Conservation (phyloP, 2,113 vertebrate genomes). For the Callorhinus ursinus region DNA sequence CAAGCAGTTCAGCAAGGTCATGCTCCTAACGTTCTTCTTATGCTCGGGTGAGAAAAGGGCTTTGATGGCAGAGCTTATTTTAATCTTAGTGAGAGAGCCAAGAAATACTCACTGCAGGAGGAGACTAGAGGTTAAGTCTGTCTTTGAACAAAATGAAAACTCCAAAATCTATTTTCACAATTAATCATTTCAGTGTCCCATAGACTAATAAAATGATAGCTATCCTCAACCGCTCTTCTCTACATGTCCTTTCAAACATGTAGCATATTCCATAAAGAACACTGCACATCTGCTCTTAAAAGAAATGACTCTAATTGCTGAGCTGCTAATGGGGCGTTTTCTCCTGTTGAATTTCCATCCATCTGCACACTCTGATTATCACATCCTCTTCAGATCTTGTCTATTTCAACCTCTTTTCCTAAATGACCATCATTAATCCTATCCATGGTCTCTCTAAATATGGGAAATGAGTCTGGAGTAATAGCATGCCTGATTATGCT, state of each 20-base stretch:
- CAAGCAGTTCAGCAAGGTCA: not conserved
- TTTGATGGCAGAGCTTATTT: constrained; percentile 36
- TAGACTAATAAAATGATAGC: constrained; percentile 49
- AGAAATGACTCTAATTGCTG: constrained; percentile 87
- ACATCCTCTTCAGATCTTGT: constrained; percentile 82
- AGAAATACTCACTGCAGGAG: not conserved
- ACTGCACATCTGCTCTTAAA: constrained; percentile 84
- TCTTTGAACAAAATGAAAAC: not conserved
- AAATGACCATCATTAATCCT: constrained; percentile 85
- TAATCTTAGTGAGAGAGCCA: constrained; percentile 23
- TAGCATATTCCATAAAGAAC: constrained; percentile 79
- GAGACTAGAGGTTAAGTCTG: constrained; percentile 21
- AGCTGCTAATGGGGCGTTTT: constrained; percentile 81
- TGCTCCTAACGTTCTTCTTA: not conserved
- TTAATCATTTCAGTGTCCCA: constrained; percentile 52
- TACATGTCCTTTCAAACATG: constrained; percentile 77
- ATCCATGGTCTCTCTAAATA: constrained; percentile 83
- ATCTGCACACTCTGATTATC: constrained; percentile 83
- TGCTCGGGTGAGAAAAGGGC: not conserved
- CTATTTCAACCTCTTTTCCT: constrained; percentile 80
- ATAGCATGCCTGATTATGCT: constrained; percentile 84
- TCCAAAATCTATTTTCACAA: constrained; percentile 49
- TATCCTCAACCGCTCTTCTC: constrained; percentile 60
- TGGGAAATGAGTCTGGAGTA: constrained; percentile 84
- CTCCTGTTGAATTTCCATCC: constrained; percentile 82